Conservation (phyloP, 2,888 invertebrate genomes). For the Tiliacea aurago region DNA sequence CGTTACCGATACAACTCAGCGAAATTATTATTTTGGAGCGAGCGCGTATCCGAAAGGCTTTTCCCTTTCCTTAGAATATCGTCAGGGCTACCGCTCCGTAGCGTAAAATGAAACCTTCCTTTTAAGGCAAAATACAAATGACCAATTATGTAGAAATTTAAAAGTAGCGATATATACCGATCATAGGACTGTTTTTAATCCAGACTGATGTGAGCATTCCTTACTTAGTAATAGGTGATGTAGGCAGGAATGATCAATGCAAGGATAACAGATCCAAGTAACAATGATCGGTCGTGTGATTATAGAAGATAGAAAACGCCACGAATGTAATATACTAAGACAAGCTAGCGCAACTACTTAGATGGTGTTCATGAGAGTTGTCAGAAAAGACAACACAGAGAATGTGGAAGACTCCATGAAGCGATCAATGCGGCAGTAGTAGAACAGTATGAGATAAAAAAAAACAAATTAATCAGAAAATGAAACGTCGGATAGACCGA, state of each 20-base stretch:
- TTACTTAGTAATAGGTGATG: not conserved
- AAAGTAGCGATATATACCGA: constrained; percentile 16
- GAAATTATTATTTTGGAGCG: constrained; percentile 42
- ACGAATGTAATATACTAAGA: not conserved
- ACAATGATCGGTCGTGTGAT: not conserved
- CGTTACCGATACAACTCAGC: constrained; percentile 41
- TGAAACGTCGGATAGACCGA: not conserved
- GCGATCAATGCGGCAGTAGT: not conserved
- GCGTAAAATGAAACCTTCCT: constrained; percentile 23
- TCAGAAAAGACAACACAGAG: not conserved
- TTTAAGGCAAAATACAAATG: constrained; percentile 35
- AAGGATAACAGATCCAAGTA: not conserved
- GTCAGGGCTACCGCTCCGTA: constrained; percentile 24
- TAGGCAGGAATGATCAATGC: not conserved
- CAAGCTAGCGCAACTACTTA: not conserved
- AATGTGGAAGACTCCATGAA: not conserved
- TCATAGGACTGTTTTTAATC: not conserved
- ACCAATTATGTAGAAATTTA: constrained; percentile 35
- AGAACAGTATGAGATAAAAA: not conserved
- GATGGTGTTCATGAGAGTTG: not conserved
- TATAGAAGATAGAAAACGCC: no score
- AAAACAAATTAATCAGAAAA: not conserved
- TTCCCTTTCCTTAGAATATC: constrained; percentile 38
- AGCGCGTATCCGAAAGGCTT: constrained; percentile 29
- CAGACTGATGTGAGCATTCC: not conserved